Conservation (phyloP, 1,140 invertebrate genomes). For the Zaprionus lachaisei region DNA sequence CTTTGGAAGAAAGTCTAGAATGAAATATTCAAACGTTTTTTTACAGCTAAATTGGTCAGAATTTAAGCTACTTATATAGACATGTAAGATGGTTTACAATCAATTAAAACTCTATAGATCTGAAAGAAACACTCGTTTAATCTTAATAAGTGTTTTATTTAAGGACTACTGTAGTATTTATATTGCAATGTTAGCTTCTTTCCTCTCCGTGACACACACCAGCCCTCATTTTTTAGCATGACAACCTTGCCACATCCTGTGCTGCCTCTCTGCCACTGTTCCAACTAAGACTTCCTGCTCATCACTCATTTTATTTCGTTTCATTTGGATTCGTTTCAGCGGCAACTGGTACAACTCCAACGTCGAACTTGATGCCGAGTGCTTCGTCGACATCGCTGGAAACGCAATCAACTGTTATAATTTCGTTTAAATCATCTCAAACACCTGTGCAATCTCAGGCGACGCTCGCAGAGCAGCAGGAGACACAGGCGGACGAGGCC, state of each 20-base stretch:
- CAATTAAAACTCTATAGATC: too few species aligned
- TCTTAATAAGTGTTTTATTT: too few species aligned
- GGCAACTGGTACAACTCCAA: conserved; percentile 17
- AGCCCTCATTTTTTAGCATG: background rate
- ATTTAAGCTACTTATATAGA: too few species aligned
- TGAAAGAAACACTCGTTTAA: too few species aligned
- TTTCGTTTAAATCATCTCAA: conserved; percentile 84
- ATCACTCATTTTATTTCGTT: conserved; percentile 48
- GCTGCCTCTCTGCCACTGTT: background rate
- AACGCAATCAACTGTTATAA: conserved; percentile 84
- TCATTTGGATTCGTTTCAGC: conserved; percentile 29
- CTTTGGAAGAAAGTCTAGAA: too few species aligned
- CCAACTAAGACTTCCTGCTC: conserved; percentile 2
- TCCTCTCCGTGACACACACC: too few species aligned
- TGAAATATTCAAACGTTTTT: too few species aligned
- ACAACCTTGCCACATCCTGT: background rate
- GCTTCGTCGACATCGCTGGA: conserved; percentile 57
- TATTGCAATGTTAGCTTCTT: too few species aligned
- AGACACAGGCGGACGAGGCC: background rate
- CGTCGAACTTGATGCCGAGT: conserved; percentile 19
- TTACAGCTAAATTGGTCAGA: too few species aligned
- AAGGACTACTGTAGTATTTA: too few species aligned
- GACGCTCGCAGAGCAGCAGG: conserved; percentile 15
- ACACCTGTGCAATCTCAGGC: conserved; percentile 83
- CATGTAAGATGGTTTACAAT: too few species aligned